Percentiles rank a stretch among this genome's conserved stretches.
These are phyloP conservation scores for Automeris io DNA, from an alignment of 2,888 invertebrate species.

Conservation along the genomic window DNA sequence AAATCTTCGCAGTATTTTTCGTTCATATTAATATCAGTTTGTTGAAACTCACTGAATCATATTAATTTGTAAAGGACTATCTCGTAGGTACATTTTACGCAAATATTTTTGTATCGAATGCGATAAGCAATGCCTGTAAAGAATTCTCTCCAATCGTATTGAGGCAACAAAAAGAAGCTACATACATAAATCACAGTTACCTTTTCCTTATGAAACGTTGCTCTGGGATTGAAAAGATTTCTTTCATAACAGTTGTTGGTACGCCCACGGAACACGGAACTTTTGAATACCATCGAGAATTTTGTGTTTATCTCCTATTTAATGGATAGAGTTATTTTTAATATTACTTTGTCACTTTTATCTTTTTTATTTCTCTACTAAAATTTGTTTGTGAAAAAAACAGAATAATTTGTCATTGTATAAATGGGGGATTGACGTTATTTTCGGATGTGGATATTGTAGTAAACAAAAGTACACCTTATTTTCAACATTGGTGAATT, in stretches of 20 bases:
- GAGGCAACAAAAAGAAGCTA: slow-evolving; percentile 46
- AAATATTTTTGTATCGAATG: neutral
- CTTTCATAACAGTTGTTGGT: slow-evolving; percentile 49
- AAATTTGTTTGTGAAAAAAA: no score
- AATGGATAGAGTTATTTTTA: neutral
- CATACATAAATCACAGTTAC: slow-evolving; percentile 53
- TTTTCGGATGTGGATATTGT: no score
- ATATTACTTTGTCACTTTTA: neutral
- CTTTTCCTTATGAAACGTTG: slow-evolving; percentile 49
- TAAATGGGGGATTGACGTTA: no score
- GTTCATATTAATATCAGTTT: no score
- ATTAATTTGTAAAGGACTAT: no score
- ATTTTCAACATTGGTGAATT: no score
- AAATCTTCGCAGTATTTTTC: no score
- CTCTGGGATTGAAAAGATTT: slow-evolving; percentile 49
- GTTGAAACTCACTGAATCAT: no score
- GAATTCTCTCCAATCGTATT: slow-evolving; percentile 43
- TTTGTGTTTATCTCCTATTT: slow-evolving; percentile 28
- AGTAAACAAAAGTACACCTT: no score
- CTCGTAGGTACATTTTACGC: no score
- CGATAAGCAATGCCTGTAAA: slow-evolving; percentile 12
- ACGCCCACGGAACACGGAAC: slow-evolving; percentile 42
- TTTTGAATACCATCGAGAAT: slow-evolving; percentile 36
- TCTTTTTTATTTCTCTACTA: no score
- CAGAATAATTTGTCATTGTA: no score